These are phyloP conservation scores for Epirrhoe tristata DNA, from an alignment of 2,888 invertebrate genomes.

Conservation along the genomic window DNA sequence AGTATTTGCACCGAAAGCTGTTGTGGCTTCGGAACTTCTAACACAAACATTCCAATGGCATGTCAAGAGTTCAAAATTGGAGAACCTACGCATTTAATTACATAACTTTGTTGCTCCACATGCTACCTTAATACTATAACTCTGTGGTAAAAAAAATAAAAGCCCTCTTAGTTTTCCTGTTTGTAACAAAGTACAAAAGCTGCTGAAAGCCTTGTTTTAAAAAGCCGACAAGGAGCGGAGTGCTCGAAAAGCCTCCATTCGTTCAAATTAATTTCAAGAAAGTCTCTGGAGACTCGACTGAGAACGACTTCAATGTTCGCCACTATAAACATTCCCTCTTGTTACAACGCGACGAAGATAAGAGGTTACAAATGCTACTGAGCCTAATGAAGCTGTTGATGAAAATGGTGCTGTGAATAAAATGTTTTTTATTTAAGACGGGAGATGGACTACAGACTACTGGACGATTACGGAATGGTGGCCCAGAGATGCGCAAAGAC, in stretches of 20 bases:
- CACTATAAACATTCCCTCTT: constrained; percentile 25
- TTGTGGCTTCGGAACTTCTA: no score
- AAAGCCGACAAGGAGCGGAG: constrained; percentile 18
- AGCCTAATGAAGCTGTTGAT: background rate
- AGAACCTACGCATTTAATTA: no score
- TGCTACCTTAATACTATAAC: background rate
- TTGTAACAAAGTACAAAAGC: constrained; percentile 17
- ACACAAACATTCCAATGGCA: no score
- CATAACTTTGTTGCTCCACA: no score
- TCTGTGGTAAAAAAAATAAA: constrained; percentile 13
- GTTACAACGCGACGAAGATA: constrained; percentile 1
- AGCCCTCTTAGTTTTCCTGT: constrained; percentile 22
- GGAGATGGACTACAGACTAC: no score
- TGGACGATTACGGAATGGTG: no score
- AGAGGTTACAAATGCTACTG: background rate
- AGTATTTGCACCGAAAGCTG: background rate
- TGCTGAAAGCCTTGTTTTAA: constrained; percentile 17
- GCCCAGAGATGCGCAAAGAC: no score
- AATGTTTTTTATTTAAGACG: no score
- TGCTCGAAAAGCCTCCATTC: constrained; percentile 24
- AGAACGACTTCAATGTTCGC: constrained; percentile 27
- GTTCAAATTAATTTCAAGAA: constrained; percentile 36
- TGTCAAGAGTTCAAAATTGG: no score
- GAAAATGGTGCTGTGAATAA: background rate
- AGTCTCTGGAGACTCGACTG: constrained; percentile 24